phyloP scores from a whole-genome alignment of 2,113 vertebrate genomes.

The Anarhynchus alexandrinus region DNA sequence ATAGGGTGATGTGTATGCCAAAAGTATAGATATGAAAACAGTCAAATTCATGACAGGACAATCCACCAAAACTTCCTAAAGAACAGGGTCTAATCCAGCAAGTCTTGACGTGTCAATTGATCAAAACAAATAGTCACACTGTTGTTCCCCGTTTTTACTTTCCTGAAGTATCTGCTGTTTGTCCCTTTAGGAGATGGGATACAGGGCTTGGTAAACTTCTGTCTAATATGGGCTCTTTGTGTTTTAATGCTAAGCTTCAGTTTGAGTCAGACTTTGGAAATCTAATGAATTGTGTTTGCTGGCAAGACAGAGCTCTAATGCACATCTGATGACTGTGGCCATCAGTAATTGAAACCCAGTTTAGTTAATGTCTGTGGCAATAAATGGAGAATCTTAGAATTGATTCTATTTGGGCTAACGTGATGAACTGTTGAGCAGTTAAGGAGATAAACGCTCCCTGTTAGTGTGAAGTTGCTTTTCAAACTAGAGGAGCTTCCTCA shows the following conservation, averaged over 20 bases:
- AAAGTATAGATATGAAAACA: not conserved
- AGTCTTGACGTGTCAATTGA: not conserved
- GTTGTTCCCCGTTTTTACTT: not conserved
- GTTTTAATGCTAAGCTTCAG: not conserved
- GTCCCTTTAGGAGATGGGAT: not conserved
- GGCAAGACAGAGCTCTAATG: not conserved
- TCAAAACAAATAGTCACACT: not conserved
- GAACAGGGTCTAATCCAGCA: not conserved
- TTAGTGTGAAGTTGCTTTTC: not conserved
- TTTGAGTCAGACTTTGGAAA: not conserved
- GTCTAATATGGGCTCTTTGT: not conserved
- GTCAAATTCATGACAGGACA: not conserved
- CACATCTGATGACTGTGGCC: not conserved
- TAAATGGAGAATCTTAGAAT: not conserved
- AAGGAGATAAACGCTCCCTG: not conserved
- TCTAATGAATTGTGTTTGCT: not conserved
- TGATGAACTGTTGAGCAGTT: not conserved
- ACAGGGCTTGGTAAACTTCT: not conserved
- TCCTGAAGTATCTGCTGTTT: not conserved
- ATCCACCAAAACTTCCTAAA: not conserved
- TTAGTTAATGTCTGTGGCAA: not conserved
- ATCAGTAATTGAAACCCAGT: not conserved
- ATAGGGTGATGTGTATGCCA: not conserved
- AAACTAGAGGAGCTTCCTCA: not conserved
- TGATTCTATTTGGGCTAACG: not conserved